Percentiles rank a stretch among this genome's conserved stretches.
Evolutionary conservation across 2,113 vertebrate genomes (phyloP).

Genomic region (Zosterops japonicus): DNA sequence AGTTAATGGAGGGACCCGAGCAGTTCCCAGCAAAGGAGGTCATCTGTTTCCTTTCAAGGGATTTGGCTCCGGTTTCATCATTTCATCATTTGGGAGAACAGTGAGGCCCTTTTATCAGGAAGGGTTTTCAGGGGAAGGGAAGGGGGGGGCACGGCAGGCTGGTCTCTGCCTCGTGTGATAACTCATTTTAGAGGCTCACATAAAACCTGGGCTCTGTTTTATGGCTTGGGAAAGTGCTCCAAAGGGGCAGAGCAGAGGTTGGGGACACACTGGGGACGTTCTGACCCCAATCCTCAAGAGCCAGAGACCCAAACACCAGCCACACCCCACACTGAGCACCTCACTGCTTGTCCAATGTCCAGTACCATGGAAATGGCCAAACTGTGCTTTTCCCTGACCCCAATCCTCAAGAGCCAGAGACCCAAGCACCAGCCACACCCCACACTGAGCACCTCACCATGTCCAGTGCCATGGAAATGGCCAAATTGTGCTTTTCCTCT

Average conservation of each 20-base stretch:
- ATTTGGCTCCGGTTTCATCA: slow-evolving; percentile 36
- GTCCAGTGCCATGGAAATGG: accelerated
- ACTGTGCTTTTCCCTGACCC: background rate
- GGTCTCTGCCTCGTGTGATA: background rate
- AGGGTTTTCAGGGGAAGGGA: background rate
- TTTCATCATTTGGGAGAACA: slow-evolving; percentile 31
- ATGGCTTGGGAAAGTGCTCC: background rate
- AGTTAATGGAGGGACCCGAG: background rate
- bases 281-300: background rate
- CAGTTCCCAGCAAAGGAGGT: slow-evolving; percentile 53
- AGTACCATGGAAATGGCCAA: background rate
- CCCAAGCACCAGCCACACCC: accelerated
- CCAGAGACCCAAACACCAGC: background rate
- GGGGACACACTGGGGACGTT: accelerated
- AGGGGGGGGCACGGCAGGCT: background rate
- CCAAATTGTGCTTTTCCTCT: background rate
- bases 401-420: too few species aligned
- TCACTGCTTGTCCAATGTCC: accelerated
- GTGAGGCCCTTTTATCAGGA: slow-evolving; percentile 41
- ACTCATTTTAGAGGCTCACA: background rate
- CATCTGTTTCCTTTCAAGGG: slow-evolving; percentile 65
- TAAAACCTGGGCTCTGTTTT: background rate
- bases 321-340: accelerated
- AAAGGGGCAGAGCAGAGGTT: accelerated
- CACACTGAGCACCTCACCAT: accelerated